phyloP scores from a whole-genome alignment of 2,113 vertebrate genomes.

The Parus major region DNA sequence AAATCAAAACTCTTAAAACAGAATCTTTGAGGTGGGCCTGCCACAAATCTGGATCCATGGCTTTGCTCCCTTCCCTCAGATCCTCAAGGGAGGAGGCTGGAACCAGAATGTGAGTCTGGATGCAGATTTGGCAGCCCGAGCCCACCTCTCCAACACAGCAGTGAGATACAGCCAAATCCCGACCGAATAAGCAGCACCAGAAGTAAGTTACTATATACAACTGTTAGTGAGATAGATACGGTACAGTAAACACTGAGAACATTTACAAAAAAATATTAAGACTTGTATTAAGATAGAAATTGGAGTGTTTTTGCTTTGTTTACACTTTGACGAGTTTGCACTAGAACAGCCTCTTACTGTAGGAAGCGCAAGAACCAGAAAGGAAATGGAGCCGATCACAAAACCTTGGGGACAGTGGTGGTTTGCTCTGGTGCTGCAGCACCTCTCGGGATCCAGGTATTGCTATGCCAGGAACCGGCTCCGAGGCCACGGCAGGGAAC shows the following conservation, averaged over 20 bases:
- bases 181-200: conserved; percentile 75
- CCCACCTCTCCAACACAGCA: neutral
- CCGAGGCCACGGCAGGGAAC: conserved; percentile 11
- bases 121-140: neutral
- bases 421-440: conserved; percentile 44
- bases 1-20: conserved; percentile 26
- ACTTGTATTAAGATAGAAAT: conserved; percentile 76
- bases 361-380: conserved; percentile 5
- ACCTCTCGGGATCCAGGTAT: conserved; percentile 46
- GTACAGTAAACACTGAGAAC: conserved; percentile 86
- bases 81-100: neutral
- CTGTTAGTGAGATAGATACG: conserved; percentile 78
- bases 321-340: conserved; percentile 66
- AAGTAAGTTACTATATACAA: conserved; percentile 84
- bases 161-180: conserved; percentile 66
- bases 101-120: neutral
- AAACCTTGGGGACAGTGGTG: neutral
- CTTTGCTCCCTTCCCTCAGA: neutral
- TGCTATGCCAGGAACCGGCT: conserved; percentile 52
- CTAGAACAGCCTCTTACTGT: conserved; percentile 69
- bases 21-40: neutral
- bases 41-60: neutral
- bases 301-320: conserved; percentile 3
- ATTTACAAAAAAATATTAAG: conserved; percentile 80
- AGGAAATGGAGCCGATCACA: conserved; percentile 3